Conservation (phyloP, 2,797 vertebrate species). For the Emydoidea blandingii region DNA sequence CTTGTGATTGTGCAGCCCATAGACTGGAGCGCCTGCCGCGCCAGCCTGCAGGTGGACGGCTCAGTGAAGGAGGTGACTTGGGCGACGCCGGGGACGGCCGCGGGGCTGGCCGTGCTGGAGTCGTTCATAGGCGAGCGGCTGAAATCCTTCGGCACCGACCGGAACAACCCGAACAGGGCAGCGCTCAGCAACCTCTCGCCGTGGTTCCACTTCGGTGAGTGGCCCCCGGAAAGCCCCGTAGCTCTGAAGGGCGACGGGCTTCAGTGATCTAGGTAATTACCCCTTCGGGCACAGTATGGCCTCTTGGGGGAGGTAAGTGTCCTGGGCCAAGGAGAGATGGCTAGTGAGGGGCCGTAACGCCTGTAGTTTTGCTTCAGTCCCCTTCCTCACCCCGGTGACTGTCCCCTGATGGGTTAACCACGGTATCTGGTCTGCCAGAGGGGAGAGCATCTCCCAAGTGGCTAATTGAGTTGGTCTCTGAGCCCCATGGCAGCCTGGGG, state of each 20-base stretch:
- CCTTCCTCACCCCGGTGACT: no score
- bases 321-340: no score
- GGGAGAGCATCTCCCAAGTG: no score
- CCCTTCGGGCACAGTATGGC: background rate
- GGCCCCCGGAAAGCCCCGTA: accelerated
- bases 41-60: slow-evolving; percentile 85
- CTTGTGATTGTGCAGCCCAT: slow-evolving; percentile 76
- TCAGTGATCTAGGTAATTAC: background rate
- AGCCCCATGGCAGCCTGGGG: no score
- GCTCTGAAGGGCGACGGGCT: background rate
- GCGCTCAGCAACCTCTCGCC: slow-evolving; percentile 93
- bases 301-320: no score
- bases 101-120: slow-evolving; percentile 84
- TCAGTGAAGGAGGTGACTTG: slow-evolving; percentile 85
- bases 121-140: slow-evolving; percentile 87
- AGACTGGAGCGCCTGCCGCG: slow-evolving; percentile 84
- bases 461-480: no score
- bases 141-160: slow-evolving; percentile 80
- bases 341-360: no score
- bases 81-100: slow-evolving; percentile 84
- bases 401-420: no score
- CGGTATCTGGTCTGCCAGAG: no score
- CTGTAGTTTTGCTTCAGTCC: no score
- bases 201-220: slow-evolving; percentile 91
- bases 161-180: slow-evolving; percentile 87